These are phyloP conservation scores for Napeogenes sylphis DNA, from an alignment of 2,888 invertebrate species.

Conservation along the genomic window DNA sequence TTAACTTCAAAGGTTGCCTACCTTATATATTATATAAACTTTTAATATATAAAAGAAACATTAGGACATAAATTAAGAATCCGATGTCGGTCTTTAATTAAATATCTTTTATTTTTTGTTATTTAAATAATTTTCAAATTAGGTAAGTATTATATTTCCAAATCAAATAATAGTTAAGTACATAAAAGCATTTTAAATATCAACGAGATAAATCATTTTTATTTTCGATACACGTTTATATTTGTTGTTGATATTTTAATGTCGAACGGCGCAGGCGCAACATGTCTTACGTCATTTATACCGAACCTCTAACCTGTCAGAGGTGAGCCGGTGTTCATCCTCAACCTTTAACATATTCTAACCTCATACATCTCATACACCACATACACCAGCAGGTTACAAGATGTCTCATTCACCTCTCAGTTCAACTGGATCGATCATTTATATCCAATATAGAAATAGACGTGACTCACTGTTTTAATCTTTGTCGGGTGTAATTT, in stretches of 20 bases:
- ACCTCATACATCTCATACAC: constrained; percentile 36
- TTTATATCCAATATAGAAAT: constrained; percentile 41
- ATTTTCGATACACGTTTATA: background rate
- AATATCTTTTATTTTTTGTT: too few relatives aligned
- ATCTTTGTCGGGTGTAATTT: background rate
- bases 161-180: too few relatives aligned
- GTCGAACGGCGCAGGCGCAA: constrained; percentile 38
- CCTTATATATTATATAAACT: too few relatives aligned
- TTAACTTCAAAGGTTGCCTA: too few relatives aligned
- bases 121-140: too few relatives aligned
- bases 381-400: constrained; percentile 18
- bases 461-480: constrained; percentile 49
- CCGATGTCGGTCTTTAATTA: too few relatives aligned
- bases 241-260: background rate
- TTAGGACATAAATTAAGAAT: too few relatives aligned
- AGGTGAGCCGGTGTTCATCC: constrained; percentile 55
- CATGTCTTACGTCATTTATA: constrained; percentile 56
- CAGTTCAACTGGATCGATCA: constrained; percentile 40
- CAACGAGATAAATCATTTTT: background rate
- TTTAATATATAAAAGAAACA: too few relatives aligned
- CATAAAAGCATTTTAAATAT: background rate
- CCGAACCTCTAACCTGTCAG: constrained; percentile 39
- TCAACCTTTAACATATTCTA: constrained; percentile 65
- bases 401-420: constrained; percentile 35
- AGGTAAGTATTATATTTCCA: too few relatives aligned